A percentile compares a stretch with the other conserved stretches of the same genome.
phyloP scores from a whole-genome alignment of 1,140 invertebrate species.

The Drosophila aff. region DNA sequence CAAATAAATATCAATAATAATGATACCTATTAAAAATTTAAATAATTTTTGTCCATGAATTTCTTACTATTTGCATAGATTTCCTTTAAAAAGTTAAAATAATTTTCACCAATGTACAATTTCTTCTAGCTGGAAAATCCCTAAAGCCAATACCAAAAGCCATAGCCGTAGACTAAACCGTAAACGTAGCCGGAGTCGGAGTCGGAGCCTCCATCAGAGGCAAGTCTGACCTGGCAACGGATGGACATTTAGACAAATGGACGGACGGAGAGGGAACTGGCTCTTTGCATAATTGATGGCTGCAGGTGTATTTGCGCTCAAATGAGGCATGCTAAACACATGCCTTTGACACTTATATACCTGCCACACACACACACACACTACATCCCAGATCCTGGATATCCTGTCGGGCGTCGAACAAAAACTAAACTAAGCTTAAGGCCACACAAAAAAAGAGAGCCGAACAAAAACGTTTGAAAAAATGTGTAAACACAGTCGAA shows the following conservation, averaged over 20 bases:
- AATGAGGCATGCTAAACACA: slow-evolving; percentile 83
- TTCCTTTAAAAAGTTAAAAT: rapidly evolving
- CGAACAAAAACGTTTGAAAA: slow-evolving; percentile 50
- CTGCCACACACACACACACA: slow-evolving; percentile 29
- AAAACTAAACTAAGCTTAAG: slow-evolving; percentile 41
- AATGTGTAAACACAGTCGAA: slow-evolving; percentile 40
- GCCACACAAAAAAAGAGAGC: slow-evolving; percentile 18
- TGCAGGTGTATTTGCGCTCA: slow-evolving; percentile 82
- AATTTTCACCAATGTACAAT: neutral
- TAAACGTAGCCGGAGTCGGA: slow-evolving; percentile 27
- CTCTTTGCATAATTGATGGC: slow-evolving; percentile 83
- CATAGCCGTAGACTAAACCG: slow-evolving; percentile 29
- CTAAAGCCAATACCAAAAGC: slow-evolving; percentile 28
- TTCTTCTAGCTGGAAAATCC: slow-evolving; percentile 13
- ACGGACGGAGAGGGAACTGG: slow-evolving; percentile 43
- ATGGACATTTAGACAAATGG: slow-evolving; percentile 18
- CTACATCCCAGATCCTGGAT: slow-evolving; percentile 1
- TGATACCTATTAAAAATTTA: neutral
- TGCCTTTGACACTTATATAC: slow-evolving; percentile 80
- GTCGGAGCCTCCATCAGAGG: neutral
- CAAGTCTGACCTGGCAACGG: slow-evolving; percentile 12
- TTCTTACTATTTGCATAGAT: neutral
- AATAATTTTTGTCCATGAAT: neutral
- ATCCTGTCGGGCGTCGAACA: slow-evolving; percentile 32
- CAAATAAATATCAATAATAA: neutral